These are phyloP conservation scores for Ctenopoma multispine DNA, from an alignment of 2,797 vertebrate genomes.

Conservation along the genomic window DNA sequence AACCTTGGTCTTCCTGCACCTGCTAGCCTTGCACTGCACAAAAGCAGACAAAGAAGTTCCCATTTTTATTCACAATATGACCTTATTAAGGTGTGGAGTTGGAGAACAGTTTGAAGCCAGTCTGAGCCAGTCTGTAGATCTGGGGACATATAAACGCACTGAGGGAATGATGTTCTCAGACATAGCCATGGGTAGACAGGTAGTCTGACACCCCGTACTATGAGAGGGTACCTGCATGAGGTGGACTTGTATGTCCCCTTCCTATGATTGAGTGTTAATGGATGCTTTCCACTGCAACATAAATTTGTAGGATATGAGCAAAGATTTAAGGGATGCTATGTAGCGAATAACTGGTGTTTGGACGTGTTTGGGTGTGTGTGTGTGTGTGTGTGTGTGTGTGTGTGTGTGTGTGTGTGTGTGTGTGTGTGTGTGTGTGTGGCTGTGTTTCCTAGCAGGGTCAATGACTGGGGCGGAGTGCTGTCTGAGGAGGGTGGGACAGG, in stretches of 20 bases:
- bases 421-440: slow-evolving; percentile 10
- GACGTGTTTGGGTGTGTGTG: slow-evolving; percentile 25
- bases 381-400: neutral
- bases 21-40: slow-evolving; percentile 16
- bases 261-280: slow-evolving; percentile 67
- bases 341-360: slow-evolving; percentile 31
- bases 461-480: slow-evolving; percentile 19
- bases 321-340: slow-evolving; percentile 19
- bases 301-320: slow-evolving; percentile 63
- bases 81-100: slow-evolving; percentile 27
- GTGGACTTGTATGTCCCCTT: slow-evolving; percentile 37
- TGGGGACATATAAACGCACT: slow-evolving; percentile 66
- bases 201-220: neutral
- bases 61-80: slow-evolving; percentile 36
- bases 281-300: slow-evolving; percentile 67
- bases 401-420: too few species aligned
- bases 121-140: slow-evolving; percentile 52
- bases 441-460: slow-evolving; percentile 31
- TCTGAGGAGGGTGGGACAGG: slow-evolving; percentile 28
- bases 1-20: slow-evolving; percentile 36
- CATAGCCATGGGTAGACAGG: slow-evolving; percentile 57
- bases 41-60: slow-evolving; percentile 25
- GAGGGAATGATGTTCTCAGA: slow-evolving; percentile 64
- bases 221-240: slow-evolving; percentile 25
- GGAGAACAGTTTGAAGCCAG: slow-evolving; percentile 42